These are phyloP conservation scores for Rotaria magnacalcarata DNA, from an alignment of 2,888 invertebrate species.

Conservation along the genomic window DNA sequence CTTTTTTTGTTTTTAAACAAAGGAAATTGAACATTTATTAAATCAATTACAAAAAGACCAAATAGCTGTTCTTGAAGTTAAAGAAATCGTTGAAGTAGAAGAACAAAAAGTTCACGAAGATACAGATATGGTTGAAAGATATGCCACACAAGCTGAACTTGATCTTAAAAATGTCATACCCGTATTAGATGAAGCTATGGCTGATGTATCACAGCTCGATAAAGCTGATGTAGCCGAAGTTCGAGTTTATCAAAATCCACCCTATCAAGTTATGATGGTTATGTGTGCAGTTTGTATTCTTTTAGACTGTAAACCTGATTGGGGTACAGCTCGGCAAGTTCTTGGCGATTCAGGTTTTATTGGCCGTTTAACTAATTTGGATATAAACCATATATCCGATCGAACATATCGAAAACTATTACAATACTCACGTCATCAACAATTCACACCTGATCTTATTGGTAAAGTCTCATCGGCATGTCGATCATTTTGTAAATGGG, in stretches of 20 bases:
- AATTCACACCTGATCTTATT: constrained; percentile 57
- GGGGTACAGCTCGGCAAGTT: constrained; percentile 56
- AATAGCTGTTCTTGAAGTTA: constrained; percentile 57
- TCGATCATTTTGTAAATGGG: constrained; percentile 59
- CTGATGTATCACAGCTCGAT: constrained; percentile 56
- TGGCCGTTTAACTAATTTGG: constrained; percentile 54
- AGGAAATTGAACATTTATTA: constrained; percentile 58
- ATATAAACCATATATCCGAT: constrained; percentile 56
- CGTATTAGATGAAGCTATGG: constrained; percentile 55
- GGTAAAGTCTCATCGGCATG: constrained; percentile 57
- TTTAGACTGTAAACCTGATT: constrained; percentile 57
- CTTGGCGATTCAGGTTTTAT: constrained; percentile 57
- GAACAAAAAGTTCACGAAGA: constrained; percentile 57
- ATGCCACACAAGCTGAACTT: constrained; percentile 58
- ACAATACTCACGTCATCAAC: constrained; percentile 55
- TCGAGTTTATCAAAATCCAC: constrained; percentile 56
- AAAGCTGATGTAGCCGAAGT: constrained; percentile 58
- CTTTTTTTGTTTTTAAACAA: not conserved
- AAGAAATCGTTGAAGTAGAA: constrained; percentile 56
- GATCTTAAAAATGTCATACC: constrained; percentile 57
- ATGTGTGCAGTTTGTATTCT: constrained; percentile 57
- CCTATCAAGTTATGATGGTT: constrained; percentile 55
- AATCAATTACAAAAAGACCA: constrained; percentile 56
- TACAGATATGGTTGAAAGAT: constrained; percentile 57
- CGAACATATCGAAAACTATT: constrained; percentile 52